A percentile compares a stretch with the other conserved stretches of the same genome.
These are phyloP conservation scores for Orchestia grillus DNA, from an alignment of 1,140 invertebrate species.

Conservation along the genomic window DNA sequence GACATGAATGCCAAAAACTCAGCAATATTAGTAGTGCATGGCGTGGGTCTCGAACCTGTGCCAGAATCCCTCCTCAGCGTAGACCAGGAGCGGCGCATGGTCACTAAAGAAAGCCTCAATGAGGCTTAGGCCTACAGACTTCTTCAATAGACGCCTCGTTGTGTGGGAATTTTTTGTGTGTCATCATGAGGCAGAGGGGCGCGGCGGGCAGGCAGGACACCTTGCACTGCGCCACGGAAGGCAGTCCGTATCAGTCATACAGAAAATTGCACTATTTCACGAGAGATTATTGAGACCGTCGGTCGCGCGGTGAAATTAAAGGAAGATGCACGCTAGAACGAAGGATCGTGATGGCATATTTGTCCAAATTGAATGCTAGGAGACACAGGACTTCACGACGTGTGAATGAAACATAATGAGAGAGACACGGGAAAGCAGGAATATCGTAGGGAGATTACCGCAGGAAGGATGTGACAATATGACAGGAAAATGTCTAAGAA, in stretches of 20 bases:
- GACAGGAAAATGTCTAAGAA: neutral
- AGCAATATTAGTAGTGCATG: too few species aligned
- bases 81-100: too few species aligned
- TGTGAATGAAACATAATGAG: neutral
- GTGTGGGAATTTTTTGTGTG: neutral
- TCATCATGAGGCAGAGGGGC: neutral
- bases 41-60: neutral
- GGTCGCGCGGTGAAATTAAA: neutral
- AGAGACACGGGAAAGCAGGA: neutral
- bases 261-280: too few species aligned
- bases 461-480: neutral
- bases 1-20: too few species aligned
- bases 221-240: too few species aligned
- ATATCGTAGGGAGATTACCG: neutral
- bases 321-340: neutral
- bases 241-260: too few species aligned
- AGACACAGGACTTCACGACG: neutral
- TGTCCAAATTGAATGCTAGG: neutral
- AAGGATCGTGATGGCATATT: neutral
- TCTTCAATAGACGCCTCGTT: neutral
- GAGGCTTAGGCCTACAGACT: neutral
- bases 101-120: neutral
- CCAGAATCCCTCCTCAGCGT: neutral
- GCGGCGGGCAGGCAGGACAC: neutral
- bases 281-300: neutral